Base-by-base conservation (phyloP, 2,797 vertebrate species). In the Pseudocheirus occidentalis region DNA sequence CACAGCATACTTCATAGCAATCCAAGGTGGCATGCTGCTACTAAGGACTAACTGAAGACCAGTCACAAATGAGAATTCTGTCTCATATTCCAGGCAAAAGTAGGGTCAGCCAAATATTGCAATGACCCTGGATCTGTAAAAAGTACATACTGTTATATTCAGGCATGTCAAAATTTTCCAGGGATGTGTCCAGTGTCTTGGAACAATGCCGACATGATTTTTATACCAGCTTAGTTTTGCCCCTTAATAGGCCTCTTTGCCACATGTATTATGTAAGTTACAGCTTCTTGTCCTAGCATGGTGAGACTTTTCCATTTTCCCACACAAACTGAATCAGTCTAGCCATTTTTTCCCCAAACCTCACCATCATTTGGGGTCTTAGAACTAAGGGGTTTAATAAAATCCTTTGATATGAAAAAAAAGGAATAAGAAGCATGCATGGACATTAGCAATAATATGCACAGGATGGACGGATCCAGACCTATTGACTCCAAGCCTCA, bases 231-330 rank as follows among this genome's bases (percentile, higher is more conserved):
- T 50, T 97, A 98, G 90, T 97, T 98, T 98, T 97, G 95, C 95
- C 96, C 97, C 96, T 97, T 98, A 97, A 96, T 98, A 98, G 97
- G 96, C 98, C 97, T 97, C 95, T 97, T 97, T 98, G 96, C 95
- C 97, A 97, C 97, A 93, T 93, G 97, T 87, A 66, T 95, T 98
- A 96, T 98, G 97, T 96, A 98, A 97, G 97, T 96, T 91, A 95
- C 90, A 97, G 94, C 91, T 98, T 96, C 95, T 96, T 96, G 95
- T 96, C 94, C 93, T 94, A 73, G 91, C 95, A 94, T 93, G 95
- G 91, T 95, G 96, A 96, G 97, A 96, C 92, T 96, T 97, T 94
- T 89, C 31, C 96, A 57, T 95, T 95, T 97, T 81, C 93, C 94
- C 93, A 53, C 89, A 94, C 94, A 95, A 96, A 94, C 90, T 93